Conservation (phyloP, 2,888 invertebrate genomes). For the Lochmaea crataegi region DNA sequence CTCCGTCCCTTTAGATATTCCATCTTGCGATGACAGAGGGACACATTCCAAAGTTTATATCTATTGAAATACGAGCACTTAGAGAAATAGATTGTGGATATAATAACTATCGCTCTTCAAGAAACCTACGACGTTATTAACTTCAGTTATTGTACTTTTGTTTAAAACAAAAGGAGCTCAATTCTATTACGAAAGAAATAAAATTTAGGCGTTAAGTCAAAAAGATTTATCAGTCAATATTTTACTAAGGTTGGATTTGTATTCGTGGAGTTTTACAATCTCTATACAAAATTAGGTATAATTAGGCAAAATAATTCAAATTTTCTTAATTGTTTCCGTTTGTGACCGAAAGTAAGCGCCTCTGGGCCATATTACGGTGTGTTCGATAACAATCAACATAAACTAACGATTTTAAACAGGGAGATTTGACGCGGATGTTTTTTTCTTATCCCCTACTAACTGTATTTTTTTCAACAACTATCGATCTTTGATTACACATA, state of each 20-base stretch:
- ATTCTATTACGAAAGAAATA: too few relatives aligned
- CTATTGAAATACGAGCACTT: constrained; percentile 37
- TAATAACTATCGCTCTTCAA: constrained; percentile 17
- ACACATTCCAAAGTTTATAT: constrained; percentile 37
- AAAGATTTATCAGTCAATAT: too few relatives aligned
- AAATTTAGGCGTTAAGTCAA: too few relatives aligned
- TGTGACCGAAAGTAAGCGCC: neutral
- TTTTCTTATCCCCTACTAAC: neutral
- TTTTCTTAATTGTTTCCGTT: neutral
- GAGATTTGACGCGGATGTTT: neutral
- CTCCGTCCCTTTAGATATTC: constrained; percentile 1
- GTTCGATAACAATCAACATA: neutral
- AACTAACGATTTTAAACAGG: neutral
- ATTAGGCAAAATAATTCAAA: too few relatives aligned
- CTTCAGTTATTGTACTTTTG: constrained; percentile 10
- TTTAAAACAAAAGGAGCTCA: too few relatives aligned
- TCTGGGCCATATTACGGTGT: neutral
- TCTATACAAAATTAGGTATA: too few relatives aligned
- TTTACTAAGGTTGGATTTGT: too few relatives aligned
- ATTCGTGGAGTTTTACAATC: too few relatives aligned
- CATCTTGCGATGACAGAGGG: constrained; percentile 35
- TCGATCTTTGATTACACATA: neutral
- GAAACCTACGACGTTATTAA: constrained; percentile 26
- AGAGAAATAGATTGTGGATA: constrained; percentile 19
- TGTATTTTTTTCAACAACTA: neutral